Percentiles rank a stretch among this genome's conserved stretches.
These are phyloP conservation scores for Catocala sponsa DNA, from an alignment of 2,888 invertebrate species.

Conservation along the genomic window DNA sequence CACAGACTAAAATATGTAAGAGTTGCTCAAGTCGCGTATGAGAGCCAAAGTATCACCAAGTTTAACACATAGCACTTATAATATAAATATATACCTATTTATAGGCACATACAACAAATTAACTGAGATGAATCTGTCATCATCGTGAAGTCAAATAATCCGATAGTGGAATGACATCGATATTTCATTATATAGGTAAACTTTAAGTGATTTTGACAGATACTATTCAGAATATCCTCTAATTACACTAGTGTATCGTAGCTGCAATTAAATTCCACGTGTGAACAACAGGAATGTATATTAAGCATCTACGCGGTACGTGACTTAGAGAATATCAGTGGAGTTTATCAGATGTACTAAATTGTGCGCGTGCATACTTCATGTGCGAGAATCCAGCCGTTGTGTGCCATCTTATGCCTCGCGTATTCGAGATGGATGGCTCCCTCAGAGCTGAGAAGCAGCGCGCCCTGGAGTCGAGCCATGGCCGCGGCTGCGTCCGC, in stretches of 20 bases:
- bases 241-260: constrained; percentile 1
- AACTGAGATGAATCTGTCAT: constrained; percentile 19
- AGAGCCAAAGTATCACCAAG: constrained; percentile 25
- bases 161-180: too few species aligned
- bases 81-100: constrained; percentile 9
- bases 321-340: constrained; percentile 27
- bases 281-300: not conserved
- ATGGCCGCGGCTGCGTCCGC: constrained; percentile 97
- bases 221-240: constrained; percentile 13
- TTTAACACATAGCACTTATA: constrained; percentile 32
- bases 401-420: constrained; percentile 98
- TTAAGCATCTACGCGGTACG: not conserved
- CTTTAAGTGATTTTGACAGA: constrained; percentile 10
- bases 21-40: constrained; percentile 15
- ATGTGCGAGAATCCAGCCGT: constrained; percentile 88
- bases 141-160: constrained; percentile 2
- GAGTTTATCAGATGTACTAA: constrained; percentile 37
- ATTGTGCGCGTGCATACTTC: constrained; percentile 85
- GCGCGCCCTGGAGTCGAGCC: constrained; percentile 98
- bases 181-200: not conserved
- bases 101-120: not conserved
- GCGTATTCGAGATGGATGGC: constrained; percentile 99
- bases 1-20: constrained; percentile 1
- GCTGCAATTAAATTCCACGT: too few species aligned
- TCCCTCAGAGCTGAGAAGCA: constrained; percentile 98